A percentile compares a stretch with the other conserved stretches of the same genome.
phyloP scores from a whole-genome alignment of 2,797 vertebrate species.

The Cuniculus paca region DNA sequence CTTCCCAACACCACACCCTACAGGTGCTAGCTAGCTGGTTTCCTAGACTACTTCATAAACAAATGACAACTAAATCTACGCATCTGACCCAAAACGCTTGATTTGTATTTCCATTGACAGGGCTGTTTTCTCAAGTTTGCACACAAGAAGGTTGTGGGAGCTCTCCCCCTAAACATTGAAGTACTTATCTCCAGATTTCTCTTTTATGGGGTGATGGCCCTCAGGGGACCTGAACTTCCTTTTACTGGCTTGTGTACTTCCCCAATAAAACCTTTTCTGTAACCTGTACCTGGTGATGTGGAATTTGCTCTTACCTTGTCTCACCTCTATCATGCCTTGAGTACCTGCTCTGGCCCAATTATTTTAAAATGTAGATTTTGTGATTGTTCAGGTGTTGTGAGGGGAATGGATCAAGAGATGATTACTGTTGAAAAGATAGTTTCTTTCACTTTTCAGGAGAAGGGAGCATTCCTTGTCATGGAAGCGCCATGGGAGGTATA shows the following conservation, averaged over 20 bases:
- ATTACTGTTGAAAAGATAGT: constrained; percentile 4
- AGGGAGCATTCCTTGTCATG: not conserved
- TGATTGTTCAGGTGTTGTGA: not conserved
- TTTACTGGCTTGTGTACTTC: not conserved
- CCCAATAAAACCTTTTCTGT: not conserved
- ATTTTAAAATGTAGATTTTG: not conserved
- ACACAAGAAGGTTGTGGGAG: not conserved
- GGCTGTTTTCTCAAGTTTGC: not conserved
- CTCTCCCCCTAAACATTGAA: not conserved
- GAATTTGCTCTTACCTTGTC: not conserved
- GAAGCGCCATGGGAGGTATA: not conserved
- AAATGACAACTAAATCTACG: not conserved
- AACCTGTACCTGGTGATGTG: not conserved
- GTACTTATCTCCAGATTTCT: not conserved
- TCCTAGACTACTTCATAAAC: not conserved
- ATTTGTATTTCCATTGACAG: not conserved
- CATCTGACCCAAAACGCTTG: not conserved
- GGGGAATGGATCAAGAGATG: constrained; percentile 7
- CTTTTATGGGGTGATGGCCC: not conserved
- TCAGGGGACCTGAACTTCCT: not conserved
- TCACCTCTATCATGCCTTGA: not conserved
- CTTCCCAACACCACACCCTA: no score
- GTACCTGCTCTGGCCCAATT: not conserved
- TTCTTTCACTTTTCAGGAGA: not conserved
- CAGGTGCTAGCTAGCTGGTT: not conserved